Conservation (phyloP, 2,113 vertebrate genomes). For the Stegostoma tigrinum region DNA sequence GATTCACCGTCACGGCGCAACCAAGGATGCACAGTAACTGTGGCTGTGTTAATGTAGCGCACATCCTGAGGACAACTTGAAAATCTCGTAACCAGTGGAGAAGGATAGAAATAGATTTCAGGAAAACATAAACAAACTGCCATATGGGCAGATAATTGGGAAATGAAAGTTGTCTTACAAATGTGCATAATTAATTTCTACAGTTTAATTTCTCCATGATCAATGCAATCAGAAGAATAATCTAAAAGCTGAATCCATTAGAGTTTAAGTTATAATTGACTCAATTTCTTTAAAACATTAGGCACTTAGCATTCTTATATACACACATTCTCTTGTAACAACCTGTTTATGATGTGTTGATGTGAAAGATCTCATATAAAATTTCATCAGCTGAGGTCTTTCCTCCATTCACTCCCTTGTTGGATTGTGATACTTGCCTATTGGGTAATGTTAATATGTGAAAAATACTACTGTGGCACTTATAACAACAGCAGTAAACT, state of each 20-base stretch:
- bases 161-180: no score
- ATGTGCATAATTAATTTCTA: background rate
- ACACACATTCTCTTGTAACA: background rate
- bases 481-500: background rate
- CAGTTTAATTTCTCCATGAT: background rate
- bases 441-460: background rate
- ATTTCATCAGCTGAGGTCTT: background rate
- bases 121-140: no score
- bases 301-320: background rate
- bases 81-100: no score
- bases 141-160: no score
- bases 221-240: background rate
- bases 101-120: no score
- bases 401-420: background rate
- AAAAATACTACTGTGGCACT: background rate
- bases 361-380: background rate
- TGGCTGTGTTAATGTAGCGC: no score
- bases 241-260: background rate
- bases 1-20: no score
- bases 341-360: background rate
- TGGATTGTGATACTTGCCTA: background rate
- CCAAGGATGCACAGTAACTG: no score
- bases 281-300: background rate
- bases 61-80: no score
- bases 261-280: background rate